Evolutionary conservation across 2,888 invertebrate genomes (phyloP).

Genomic region (Anorthoa munda): DNA sequence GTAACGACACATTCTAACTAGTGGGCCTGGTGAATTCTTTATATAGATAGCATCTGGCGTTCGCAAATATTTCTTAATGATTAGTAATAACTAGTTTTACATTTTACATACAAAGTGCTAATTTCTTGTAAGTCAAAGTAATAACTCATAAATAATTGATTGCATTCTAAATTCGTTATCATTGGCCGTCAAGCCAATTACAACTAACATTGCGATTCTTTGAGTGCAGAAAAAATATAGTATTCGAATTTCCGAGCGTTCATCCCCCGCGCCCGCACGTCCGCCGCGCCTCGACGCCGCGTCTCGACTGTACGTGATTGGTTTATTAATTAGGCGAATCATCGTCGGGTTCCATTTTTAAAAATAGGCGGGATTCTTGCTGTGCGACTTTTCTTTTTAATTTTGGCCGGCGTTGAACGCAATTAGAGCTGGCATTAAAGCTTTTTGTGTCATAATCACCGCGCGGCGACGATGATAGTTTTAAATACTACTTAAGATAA

Average conservation of each 20-base stretch:
- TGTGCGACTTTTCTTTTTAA: slow-evolving; percentile 90
- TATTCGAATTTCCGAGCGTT: slow-evolving; percentile 90
- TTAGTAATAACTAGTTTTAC: slow-evolving; percentile 71
- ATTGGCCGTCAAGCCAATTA: slow-evolving; percentile 89
- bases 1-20: slow-evolving; percentile 68
- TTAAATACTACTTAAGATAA: slow-evolving; percentile 78
- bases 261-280: slow-evolving; percentile 90
- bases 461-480: slow-evolving; percentile 79
- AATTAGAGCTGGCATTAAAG: slow-evolving; percentile 87
- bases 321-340: slow-evolving; percentile 91
- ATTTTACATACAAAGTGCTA: slow-evolving; percentile 70
- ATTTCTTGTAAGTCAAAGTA: slow-evolving; percentile 74
- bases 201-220: slow-evolving; percentile 87
- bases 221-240: slow-evolving; percentile 89
- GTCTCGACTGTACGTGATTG: slow-evolving; percentile 91
- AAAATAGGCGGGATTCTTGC: slow-evolving; percentile 91
- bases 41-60: slow-evolving; percentile 71
- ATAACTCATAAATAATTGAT: slow-evolving; percentile 80
- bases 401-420: slow-evolving; percentile 88
- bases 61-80: slow-evolving; percentile 74
- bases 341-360: slow-evolving; percentile 89
- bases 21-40: slow-evolving; percentile 67
- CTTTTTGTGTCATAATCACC: slow-evolving; percentile 87
- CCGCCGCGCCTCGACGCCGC: slow-evolving; percentile 90
- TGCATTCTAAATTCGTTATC: slow-evolving; percentile 83